Evolutionary conservation across 1,140 invertebrate species (phyloP).

Genomic region (Rhizoglyphus robini): DNA sequence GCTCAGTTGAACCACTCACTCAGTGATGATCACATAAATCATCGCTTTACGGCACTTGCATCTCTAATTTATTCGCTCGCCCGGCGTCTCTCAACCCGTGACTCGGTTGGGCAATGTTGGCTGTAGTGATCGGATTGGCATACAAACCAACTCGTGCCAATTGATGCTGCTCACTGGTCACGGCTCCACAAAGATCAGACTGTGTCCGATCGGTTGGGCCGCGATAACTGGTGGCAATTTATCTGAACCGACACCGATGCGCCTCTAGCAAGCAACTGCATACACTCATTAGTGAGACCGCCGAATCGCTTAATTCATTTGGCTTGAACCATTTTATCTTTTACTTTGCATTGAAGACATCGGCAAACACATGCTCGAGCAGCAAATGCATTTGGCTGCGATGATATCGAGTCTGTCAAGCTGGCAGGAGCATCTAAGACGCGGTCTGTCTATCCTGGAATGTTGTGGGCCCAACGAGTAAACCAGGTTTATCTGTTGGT

Average conservation of each 20-base stretch:
- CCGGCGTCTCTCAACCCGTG: background rate
- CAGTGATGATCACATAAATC: slow-evolving; percentile 14
- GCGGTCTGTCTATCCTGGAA: background rate
- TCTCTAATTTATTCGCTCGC: background rate
- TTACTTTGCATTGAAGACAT: background rate
- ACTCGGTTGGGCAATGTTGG: too few relatives aligned
- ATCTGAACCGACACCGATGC: too few relatives aligned
- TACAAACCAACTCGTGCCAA: too few relatives aligned
- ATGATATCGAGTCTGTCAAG: background rate
- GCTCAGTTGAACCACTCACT: background rate
- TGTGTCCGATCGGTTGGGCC: too few relatives aligned
- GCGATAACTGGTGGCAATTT: too few relatives aligned
- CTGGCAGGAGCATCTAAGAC: background rate
- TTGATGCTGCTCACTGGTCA: too few relatives aligned
- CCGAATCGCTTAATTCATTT: background rate
- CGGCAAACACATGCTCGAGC: background rate
- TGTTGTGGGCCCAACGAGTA: background rate
- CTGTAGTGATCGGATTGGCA: too few relatives aligned
- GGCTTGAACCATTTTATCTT: background rate
- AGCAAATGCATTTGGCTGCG: background rate
- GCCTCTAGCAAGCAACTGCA: too few relatives aligned
- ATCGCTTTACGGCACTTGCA: background rate
- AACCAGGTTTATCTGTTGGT: background rate
- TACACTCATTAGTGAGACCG: background rate
- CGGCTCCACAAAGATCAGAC: too few relatives aligned